Base-by-base conservation (phyloP, 1,140 invertebrate genomes). In the Euwallacea fornicatus region DNA sequence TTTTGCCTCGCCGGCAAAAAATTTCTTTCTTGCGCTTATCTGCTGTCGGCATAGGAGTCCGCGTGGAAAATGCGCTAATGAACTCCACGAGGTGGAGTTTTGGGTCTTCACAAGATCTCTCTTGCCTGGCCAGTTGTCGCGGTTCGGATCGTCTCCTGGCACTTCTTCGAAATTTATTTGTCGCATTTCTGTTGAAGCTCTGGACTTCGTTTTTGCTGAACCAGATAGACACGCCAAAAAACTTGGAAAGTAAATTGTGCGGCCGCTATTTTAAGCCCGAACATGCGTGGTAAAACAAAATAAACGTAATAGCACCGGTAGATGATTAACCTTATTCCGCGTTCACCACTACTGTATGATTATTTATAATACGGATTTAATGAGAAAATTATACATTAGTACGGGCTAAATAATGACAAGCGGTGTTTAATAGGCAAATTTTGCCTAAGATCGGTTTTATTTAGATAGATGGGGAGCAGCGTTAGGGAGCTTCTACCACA, bases 321-420 rank as follows among this genome's bases (percentile, higher is more conserved):
- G 55, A 71, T 66, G 69, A 65, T 71, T 71, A 71, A 71, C 69
- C 69, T 71, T 65, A 71, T 71, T 71, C 44, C 55, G 53, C 68
- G 13, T 65, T 64, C 47, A 60, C 58, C 42, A 70, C 61, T 63
- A 64, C 62, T 71, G 63, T 71, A 71, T 66, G 62, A 71, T 71
- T 71, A 71, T 66, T 71, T 71, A 66, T 71, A 71, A 71, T 70
- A 70, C 68, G 50, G 68, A 71, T 71, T 71, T 71, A 71, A 71
- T 66, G 69, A 71, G 69, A 71, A 71, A 71, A 71, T 71, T 71
- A 71, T 71, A 71, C 69, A 70, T 62, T 63, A 44, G 60, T 62
- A 70, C 15, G 60, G 59, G 21, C 50, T 70, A 70, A 70, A 64
- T 70, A 70, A 70, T 63, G 68, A 69, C 59, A 59, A 43, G 59